Base-by-base conservation (phyloP, 2,888 invertebrate genomes). In the Pristionchus fissidentatus region DNA sequence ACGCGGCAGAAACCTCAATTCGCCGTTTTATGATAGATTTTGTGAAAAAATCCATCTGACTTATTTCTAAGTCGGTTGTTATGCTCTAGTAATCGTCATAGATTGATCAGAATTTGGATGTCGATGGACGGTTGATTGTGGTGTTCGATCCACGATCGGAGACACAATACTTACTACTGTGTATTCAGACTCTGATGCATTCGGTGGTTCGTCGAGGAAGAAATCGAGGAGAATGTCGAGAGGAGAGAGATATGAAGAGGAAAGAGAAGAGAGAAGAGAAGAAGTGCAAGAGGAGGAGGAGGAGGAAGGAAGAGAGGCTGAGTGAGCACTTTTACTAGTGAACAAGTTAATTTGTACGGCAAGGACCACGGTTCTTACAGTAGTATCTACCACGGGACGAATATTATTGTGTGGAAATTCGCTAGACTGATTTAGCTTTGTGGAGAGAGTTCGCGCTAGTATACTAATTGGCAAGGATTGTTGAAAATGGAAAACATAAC, bases 281-380 rank as follows among this genome's bases (percentile, higher is more conserved):
- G 83, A 83, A 43, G 79, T 77, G 60, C 84, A 83, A 29, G 86
- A 86, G 13, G 75, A 75, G 35, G 75, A 43, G 73, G 43, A 70
- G n/a, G 78, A 43, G n/a, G 83, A 83, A 5, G 62, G n/a, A n/a
- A n/a, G n/a, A n/a, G n/a, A n/a, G n/a, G n/a, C n/a, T n/a, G n/a
- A n/a, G n/a, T n/a, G n/a, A n/a, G n/a, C n/a, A n/a, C n/a, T n/a
- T n/a, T n/a, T n/a, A n/a, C n/a, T n/a, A n/a, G n/a, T n/a, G n/a
- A n/a, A n/a, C n/a, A n/a, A n/a, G n/a, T n/a, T n/a, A n/a, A n/a
- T n/a, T n/a, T n/a, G n/a, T n/a, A n/a, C n/a, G n/a, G n/a, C n/a
- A n/a, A n/a, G n/a, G n/a, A n/a, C n/a, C n/a, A n/a, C n/a, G n/a
- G n/a, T n/a, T n/a, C n/a, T n/a, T n/a, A n/a, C n/a, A n/a, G n/a